Percentiles rank a stretch among this genome's conserved stretches.
Conservation (phyloP, 2,113 vertebrate genomes). For the Pampusana beccarii region DNA sequence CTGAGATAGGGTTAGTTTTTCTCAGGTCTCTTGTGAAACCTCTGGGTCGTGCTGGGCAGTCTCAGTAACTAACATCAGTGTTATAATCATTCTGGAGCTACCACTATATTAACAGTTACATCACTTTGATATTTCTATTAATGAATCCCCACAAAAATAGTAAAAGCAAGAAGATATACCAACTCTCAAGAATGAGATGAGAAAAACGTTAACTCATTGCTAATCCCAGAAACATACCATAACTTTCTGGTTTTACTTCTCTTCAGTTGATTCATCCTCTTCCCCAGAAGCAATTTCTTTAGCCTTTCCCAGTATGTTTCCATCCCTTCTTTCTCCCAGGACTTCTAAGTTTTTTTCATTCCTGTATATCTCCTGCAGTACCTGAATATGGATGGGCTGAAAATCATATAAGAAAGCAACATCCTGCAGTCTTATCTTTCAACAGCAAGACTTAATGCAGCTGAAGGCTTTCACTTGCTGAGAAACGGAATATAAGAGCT, state of each 20-base stretch:
- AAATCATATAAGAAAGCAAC: not conserved
- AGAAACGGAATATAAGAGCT: not conserved
- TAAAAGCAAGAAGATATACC: not conserved
- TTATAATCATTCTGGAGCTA: not conserved
- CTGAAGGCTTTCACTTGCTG: not conserved
- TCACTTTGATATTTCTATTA: not conserved
- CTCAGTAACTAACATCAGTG: not conserved
- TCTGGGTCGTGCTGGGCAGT: not conserved
- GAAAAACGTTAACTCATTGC: not conserved
- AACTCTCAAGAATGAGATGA: not conserved
- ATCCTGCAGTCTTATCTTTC: not conserved
- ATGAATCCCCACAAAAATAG: not conserved
- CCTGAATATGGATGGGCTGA: not conserved
- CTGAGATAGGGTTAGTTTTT: not conserved
- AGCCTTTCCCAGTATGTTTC: not conserved
- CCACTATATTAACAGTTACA: not conserved
- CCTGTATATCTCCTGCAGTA: not conserved
- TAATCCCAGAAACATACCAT: not conserved
- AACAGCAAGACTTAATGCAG: not conserved
- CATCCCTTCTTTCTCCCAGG: not conserved
- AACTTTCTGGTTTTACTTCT: not conserved
- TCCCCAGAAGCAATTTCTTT: not conserved
- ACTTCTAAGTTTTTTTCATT: not conserved
- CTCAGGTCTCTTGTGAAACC: not conserved
- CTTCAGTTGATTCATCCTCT: not conserved